Base-by-base conservation (phyloP, 2,113 vertebrate species). In the Neotragus moschatus region DNA sequence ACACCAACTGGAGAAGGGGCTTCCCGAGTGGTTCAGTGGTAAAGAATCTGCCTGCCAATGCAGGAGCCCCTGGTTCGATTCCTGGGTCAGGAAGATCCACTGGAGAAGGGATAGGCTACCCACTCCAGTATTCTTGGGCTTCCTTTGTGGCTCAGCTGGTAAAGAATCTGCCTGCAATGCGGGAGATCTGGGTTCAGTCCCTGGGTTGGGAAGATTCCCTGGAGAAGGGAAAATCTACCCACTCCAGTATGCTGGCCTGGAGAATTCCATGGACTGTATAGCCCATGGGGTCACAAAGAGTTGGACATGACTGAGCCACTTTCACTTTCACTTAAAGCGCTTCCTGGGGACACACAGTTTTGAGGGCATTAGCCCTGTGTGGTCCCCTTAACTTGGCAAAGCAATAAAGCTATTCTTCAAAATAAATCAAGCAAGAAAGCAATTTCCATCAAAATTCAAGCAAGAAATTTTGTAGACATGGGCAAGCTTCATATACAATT, bases 111-210 rank as follows among this genome's bases (percentile, higher is more conserved):
- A 23, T 6, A 70, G 63, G 19, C n/a, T 70, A 36, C n/a, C n/a
- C 63, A 36, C 1, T 66, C 33, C 8, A 66, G 33, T 36, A 66
- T 36, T 66, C 33, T 36, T 66, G 63, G 63, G 63, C 33, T 66
- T 66, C 33, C 33, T 4, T 36, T 66, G 4, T 66, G 63, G 63
- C 17, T 66, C 63, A 66, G 63, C 63, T 66, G 63, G 63, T 66
- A 66, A 66, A 66, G 63, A 66, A 66, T 66, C 33, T 0, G 0
- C 17, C 33, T 0, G n/a, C 63, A 36, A 36, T 19, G n/a, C 0
- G 1, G n/a, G 63, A 70, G 63, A 70, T n/a, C n/a, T 70, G n/a
- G n/a, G n/a, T 70, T 70, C n/a, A 66, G 63, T 21, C n/a, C 63
- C 63, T 70, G 63, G 63, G 17, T 21, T 70, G 63, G 17, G n/a